Percentiles rank a stretch among this genome's conserved stretches.
These are phyloP conservation scores for Ophioninae sp. DNA, from an alignment of 2,888 invertebrate species.

Conservation along the genomic window DNA sequence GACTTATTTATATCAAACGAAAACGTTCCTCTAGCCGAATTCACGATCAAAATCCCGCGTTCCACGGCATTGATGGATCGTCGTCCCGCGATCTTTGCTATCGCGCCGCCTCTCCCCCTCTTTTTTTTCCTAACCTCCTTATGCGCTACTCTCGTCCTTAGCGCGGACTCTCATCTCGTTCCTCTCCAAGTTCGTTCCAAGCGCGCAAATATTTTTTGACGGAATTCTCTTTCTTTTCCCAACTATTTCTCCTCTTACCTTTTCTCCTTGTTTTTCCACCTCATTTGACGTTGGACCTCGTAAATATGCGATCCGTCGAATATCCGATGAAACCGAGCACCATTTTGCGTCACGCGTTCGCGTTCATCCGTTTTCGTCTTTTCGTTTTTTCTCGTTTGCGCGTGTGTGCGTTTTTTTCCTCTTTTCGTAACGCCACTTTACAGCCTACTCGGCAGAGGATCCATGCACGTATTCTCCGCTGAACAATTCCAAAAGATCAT, in stretches of 20 bases:
- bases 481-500: constrained; percentile 89
- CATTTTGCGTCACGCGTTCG: constrained; percentile 16
- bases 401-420: constrained; percentile 12
- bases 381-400: constrained; percentile 29
- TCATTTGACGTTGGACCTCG: constrained; percentile 31
- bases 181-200: constrained; percentile 1
- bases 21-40: constrained; percentile 73
- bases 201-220: constrained; percentile 69
- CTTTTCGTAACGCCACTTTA: constrained; percentile 11
- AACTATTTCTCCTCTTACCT: constrained; percentile 15
- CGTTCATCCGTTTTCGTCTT: constrained; percentile 6
- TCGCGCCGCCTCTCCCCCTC: constrained; percentile 59
- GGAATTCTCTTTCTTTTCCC: constrained; percentile 30
- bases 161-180: constrained; percentile 12
- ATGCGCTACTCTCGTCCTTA: constrained; percentile 50
- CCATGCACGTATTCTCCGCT: constrained; percentile 97
- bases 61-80: constrained; percentile 79
- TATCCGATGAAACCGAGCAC: neutral
- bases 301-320: constrained; percentile 14
- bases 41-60: constrained; percentile 79
- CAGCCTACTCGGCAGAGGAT: constrained; percentile 93
- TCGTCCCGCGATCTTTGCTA: constrained; percentile 66
- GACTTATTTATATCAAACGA: constrained; percentile 77
- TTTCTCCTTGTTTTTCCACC: constrained; percentile 29
- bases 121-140: constrained; percentile 54